These are phyloP conservation scores for Lytechinus pictus DNA, from an alignment of 35 echinoderm and acorn worm species.

Conservation along the genomic window DNA sequence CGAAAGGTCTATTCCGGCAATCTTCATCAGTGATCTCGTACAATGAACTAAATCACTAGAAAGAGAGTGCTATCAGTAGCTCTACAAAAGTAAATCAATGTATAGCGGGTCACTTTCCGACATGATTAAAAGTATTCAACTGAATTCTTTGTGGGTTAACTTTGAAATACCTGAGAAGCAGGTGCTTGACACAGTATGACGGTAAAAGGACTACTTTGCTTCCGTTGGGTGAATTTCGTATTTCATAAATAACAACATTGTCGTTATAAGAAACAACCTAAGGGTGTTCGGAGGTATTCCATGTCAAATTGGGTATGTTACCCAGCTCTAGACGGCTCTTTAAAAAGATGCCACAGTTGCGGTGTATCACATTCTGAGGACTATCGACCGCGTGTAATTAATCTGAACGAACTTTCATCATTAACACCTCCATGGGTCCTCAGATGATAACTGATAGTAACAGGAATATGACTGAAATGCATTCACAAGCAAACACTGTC, in stretches of 20 bases:
- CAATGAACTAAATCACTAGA: not conserved
- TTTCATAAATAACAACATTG: not conserved
- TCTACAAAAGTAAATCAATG: not conserved
- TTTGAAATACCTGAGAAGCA: not conserved
- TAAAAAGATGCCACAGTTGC: not conserved
- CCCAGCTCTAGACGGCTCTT: not conserved
- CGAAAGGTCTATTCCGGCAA: not conserved
- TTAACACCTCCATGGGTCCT: not conserved
- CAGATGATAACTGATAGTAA: not conserved
- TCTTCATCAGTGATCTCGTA: not conserved
- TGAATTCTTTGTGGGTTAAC: not conserved
- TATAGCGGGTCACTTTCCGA: not conserved
- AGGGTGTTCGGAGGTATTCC: not conserved
- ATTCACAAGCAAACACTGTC: not conserved
- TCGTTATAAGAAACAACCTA: not conserved
- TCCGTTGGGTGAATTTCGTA: not conserved
- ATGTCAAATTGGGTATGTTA: not conserved
- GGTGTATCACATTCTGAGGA: not conserved
- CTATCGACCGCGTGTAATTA: not conserved
- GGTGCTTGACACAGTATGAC: not conserved
- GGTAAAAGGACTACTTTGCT: not conserved
- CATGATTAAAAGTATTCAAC: not conserved
- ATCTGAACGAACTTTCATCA: not conserved
- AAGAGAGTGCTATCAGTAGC: not conserved
- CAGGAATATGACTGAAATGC: not conserved